Percentiles rank a stretch among this genome's conserved stretches.
These are phyloP conservation scores for Onychomys leucogaster DNA, from an alignment of 2,797 vertebrate species.

Conservation along the genomic window DNA sequence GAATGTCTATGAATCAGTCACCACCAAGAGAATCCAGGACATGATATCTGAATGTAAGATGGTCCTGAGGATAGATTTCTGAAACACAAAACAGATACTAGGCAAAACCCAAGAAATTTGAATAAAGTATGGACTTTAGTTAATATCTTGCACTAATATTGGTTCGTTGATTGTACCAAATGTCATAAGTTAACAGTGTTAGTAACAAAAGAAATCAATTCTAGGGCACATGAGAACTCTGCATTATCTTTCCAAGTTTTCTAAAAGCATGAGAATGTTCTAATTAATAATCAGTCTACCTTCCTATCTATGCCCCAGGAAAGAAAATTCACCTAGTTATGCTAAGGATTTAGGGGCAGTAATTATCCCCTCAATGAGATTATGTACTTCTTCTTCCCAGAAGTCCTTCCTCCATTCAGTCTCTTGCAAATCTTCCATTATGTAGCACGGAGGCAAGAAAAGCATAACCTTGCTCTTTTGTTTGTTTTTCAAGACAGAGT, in stretches of 20 bases:
- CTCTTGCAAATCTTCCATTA: not conserved
- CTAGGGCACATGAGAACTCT: not conserved
- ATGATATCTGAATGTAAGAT: not conserved
- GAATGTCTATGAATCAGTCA: not conserved
- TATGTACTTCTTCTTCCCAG: not conserved
- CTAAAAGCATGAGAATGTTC: not conserved
- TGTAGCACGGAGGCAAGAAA: not conserved
- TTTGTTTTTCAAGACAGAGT: not conserved
- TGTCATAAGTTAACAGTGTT: not conserved
- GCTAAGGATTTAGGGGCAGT: not conserved
- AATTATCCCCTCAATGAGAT: not conserved
- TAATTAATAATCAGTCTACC: not conserved
- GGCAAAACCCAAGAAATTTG: not conserved
- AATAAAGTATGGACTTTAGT: conserved; percentile 28
- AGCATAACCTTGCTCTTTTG: not conserved
- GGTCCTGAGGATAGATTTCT: not conserved
- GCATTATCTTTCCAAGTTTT: conserved; percentile 6
- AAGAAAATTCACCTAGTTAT: not conserved
- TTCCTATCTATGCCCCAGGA: not conserved
- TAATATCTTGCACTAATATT: not conserved
- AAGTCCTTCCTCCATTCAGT: not conserved
- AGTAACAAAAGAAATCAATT: not conserved
- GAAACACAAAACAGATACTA: not conserved
- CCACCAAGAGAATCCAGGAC: not conserved
- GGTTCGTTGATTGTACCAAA: not conserved